phyloP scores from a whole-genome alignment of 2,113 vertebrate genomes.

The Ptychochromis oligacanthus region DNA sequence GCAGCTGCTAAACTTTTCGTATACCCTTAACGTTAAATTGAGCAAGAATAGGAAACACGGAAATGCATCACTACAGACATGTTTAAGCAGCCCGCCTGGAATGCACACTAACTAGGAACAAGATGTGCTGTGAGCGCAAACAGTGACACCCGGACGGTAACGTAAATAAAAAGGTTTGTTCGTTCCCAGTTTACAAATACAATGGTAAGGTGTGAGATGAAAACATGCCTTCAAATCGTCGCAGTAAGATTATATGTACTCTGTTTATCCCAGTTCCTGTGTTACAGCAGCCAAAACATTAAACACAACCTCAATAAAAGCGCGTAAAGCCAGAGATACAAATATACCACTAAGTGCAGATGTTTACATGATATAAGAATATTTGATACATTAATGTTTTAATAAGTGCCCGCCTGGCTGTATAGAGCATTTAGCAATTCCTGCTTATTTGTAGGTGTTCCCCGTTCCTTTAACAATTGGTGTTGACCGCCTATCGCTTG shows the following conservation, averaged over 20 bases:
- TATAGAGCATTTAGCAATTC: too few species aligned
- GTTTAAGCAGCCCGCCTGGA: background rate
- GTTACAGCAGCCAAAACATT: too few species aligned
- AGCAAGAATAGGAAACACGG: background rate
- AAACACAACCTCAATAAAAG: too few species aligned
- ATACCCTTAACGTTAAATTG: conserved; percentile 18
- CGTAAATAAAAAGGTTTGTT: background rate
- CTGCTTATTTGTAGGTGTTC: too few species aligned
- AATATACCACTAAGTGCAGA: too few species aligned
- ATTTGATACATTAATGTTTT: too few species aligned
- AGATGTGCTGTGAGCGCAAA: background rate
- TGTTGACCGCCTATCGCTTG: too few species aligned
- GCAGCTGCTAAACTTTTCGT: conserved; percentile 65
- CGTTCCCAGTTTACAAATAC: background rate
- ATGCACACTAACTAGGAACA: accelerated
- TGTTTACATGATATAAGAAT: too few species aligned
- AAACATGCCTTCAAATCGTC: background rate
- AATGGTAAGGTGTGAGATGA: background rate
- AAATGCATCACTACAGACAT: background rate
- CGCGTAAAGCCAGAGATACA: too few species aligned
- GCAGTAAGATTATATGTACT: background rate
- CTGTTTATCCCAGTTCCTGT: too few species aligned
- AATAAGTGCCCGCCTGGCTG: too few species aligned
- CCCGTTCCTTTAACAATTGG: too few species aligned
- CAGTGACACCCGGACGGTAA: background rate